Conservation (phyloP, 2,797 vertebrate species). For the Astyanax mexicanus region DNA sequence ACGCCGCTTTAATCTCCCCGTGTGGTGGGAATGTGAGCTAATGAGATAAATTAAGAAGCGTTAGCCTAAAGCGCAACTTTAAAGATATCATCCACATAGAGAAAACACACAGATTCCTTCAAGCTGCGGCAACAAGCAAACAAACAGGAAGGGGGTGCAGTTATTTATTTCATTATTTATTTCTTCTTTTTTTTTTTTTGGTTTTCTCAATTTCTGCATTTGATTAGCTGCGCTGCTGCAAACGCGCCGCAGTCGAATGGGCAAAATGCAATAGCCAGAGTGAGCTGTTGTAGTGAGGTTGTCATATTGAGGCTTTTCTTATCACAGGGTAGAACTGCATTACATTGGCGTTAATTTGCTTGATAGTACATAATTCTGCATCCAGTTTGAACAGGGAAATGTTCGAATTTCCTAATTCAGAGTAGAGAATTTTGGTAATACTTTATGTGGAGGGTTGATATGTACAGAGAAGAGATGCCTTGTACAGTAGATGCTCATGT, state of each 20-base stretch:
- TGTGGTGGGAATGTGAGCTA: constrained; percentile 72
- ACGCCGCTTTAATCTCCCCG: constrained; percentile 67
- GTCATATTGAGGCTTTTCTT: too few relatives aligned
- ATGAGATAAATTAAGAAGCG: constrained; percentile 74
- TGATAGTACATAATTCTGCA: too few relatives aligned
- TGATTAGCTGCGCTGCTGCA: not conserved
- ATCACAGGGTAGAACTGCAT: not conserved
- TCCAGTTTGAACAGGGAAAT: too few relatives aligned
- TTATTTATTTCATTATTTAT: too few relatives aligned
- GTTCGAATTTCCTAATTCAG: too few relatives aligned
- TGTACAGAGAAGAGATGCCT: too few relatives aligned
- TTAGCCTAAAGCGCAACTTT: constrained; percentile 68
- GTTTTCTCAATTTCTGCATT: not conserved
- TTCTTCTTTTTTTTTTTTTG: too few relatives aligned
- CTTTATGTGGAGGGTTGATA: too few relatives aligned
- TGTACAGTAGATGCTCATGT: too few relatives aligned
- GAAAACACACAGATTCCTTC: constrained; percentile 26
- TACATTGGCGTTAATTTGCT: not conserved
- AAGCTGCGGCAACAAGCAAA: constrained; percentile 38
- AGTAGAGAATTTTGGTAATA: too few relatives aligned
- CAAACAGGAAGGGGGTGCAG: not conserved
- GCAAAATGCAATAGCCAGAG: too few relatives aligned
- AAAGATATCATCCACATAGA: constrained; percentile 46
- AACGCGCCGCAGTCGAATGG: constrained; percentile 1
- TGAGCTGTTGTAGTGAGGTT: too few relatives aligned